Base-by-base conservation (phyloP, 1,140 invertebrate genomes). In the Kradibia gibbosae region DNA sequence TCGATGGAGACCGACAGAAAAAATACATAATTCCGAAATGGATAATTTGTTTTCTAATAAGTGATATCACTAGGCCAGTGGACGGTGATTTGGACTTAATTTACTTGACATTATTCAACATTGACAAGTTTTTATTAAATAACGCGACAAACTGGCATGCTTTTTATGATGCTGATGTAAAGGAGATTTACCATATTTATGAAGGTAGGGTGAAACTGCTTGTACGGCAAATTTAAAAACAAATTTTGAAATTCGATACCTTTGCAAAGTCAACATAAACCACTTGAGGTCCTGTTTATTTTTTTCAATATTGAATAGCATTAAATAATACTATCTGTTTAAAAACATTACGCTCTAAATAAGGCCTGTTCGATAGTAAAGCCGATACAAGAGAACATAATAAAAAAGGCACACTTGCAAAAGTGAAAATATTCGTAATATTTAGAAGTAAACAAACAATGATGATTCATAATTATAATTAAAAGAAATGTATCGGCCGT, bases 31-130 rank as follows among this genome's bases (percentile, higher is more conserved):
- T 2, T n/a, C 39, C 55, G 11, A 57, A 45, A 48, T 17, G 57
- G 50, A 60, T 57, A 76, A 60, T 75, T 74, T 57, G 74, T 48
- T 13, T 11, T 22, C 22, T 50, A 60, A 36, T 28, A 60, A 75
- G 50, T 60, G 53, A 75, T 72, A 4, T 50, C 25, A 25, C 22
- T 1, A 42, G 65, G 31, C 1, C 39, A 76, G 57, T 22, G 31
- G 48, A 50, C 70, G 42, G 13, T 74, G 50, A 55, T 55, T 53
- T 31, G 36, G 48, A 76, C 45, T 76, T 22, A 62, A 76, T 76
- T 76, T 62, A 13, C 25, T 11, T n/a, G 13, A 48, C 42, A 76
- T 25, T n/a, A 25, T n/a, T 76, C 25, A 65, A 76, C 42, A 45
- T 76, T 57, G 34, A 45, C 20, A 0, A 34, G 22, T 22, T n/a